phyloP scores from a whole-genome alignment of 2,797 vertebrate genomes.

The Ptychobarbus kaznakovi region DNA sequence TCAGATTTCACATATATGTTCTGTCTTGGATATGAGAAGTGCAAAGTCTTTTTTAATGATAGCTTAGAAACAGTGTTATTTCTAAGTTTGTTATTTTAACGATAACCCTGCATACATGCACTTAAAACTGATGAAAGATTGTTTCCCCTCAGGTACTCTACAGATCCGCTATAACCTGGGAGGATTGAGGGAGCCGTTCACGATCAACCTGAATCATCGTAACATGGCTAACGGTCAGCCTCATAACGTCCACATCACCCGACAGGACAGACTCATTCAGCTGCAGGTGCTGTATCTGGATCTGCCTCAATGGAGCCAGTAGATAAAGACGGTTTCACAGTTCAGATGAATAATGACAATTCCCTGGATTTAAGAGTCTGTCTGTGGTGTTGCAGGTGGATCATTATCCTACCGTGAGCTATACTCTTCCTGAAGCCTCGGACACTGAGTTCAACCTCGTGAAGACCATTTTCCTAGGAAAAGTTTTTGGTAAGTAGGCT shows the following conservation, averaged over 20 bases:
- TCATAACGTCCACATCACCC: constrained; percentile 89
- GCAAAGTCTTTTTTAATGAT: too few relatives aligned
- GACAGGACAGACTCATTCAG: constrained; percentile 77
- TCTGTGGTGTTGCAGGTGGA: constrained; percentile 81
- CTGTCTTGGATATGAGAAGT: not conserved
- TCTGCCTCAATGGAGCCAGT: not conserved
- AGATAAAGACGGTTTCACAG: not conserved
- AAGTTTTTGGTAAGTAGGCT: constrained; percentile 89
- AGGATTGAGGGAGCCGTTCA: constrained; percentile 85
- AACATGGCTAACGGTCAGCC: constrained; percentile 96
- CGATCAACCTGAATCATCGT: constrained; percentile 87
- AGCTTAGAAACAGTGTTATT: too few relatives aligned
- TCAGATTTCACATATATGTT: not conserved
- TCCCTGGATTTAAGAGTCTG: not conserved
- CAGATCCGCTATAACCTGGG: constrained; percentile 94
- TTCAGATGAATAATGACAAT: not conserved
- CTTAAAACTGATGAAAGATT: not conserved
- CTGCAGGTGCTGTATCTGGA: constrained; percentile 82
- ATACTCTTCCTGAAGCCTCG: constrained; percentile 84
- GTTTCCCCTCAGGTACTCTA: constrained; percentile 82
- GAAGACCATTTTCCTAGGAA: constrained; percentile 95
- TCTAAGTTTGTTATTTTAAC: too few relatives aligned
- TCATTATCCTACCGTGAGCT: constrained; percentile 88
- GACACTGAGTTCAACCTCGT: constrained; percentile 89
- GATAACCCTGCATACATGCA: not conserved